Conservation (phyloP, 2,113 vertebrate species). For the Neolamprologus fasciatus region DNA sequence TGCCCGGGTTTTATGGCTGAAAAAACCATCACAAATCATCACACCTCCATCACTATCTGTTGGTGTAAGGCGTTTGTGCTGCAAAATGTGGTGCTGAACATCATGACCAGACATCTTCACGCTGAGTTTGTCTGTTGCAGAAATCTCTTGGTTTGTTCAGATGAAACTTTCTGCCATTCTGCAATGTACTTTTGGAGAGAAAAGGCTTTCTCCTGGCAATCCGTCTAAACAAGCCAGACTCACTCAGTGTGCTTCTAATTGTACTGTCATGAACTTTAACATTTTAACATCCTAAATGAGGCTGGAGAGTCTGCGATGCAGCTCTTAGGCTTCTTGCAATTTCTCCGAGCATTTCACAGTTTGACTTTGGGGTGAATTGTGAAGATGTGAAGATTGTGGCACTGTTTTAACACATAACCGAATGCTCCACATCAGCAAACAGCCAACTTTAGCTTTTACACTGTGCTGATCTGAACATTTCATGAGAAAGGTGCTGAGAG, state of each 20-base stretch:
- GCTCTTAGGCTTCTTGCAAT: neutral
- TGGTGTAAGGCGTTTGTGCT: neutral
- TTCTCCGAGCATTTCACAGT: neutral
- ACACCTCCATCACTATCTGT: neutral
- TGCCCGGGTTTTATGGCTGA: neutral
- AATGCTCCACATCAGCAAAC: neutral
- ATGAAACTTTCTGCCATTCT: neutral
- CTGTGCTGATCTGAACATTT: neutral
- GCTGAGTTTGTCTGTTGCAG: neutral
- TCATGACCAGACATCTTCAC: neutral
- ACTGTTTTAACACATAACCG: neutral
- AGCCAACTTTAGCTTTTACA: neutral
- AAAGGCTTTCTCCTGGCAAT: neutral
- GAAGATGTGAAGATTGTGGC: neutral
- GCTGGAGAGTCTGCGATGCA: neutral
- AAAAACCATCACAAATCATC: neutral
- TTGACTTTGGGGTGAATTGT: neutral
- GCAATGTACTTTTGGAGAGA: neutral
- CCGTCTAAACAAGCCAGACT: neutral
- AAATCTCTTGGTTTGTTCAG: neutral
- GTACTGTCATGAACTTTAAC: neutral
- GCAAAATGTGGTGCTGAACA: neutral
- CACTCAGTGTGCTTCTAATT: neutral
- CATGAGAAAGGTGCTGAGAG: neutral
- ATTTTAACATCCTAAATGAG: neutral